A percentile compares a stretch with the other conserved stretches of the same genome.
phyloP scores from a whole-genome alignment of 35 echinoderm and acorn worm genomes.

The Acanthaster planci region DNA sequence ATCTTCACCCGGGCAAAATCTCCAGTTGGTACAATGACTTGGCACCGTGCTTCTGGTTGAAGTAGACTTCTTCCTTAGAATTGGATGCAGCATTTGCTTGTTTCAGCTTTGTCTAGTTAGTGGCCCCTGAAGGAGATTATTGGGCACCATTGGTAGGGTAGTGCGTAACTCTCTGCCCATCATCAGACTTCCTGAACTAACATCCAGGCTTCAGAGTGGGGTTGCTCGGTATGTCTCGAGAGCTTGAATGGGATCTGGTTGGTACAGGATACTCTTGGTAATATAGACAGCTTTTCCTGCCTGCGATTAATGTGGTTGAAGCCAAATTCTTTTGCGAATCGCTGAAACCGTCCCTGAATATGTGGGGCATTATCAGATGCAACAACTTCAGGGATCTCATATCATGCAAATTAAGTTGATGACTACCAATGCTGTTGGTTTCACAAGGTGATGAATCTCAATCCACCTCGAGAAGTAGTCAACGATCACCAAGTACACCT shows the following conservation, averaged over 20 bases:
- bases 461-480: slow-evolving; percentile 60
- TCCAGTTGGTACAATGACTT: too few species aligned
- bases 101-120: too few species aligned
- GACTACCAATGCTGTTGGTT: slow-evolving; percentile 38
- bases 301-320: slow-evolving; percentile 51
- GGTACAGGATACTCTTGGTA: not conserved
- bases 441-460: slow-evolving; percentile 36
- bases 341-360: slow-evolving; percentile 34
- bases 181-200: not conserved
- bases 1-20: too few species aligned
- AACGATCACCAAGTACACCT: slow-evolving; percentile 60
- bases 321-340: slow-evolving; percentile 37
- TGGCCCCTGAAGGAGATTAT: not conserved
- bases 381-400: slow-evolving; percentile 65
- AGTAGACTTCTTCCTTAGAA: too few species aligned
- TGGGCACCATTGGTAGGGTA: not conserved
- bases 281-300: not conserved
- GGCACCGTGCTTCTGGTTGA: too few species aligned
- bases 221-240: not conserved
- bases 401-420: slow-evolving; percentile 49
- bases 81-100: too few species aligned
- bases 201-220: not conserved
- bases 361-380: slow-evolving; percentile 80
- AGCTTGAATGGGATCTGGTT: not conserved
- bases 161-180: not conserved